Base-by-base conservation (phyloP, 2,113 vertebrate genomes). In the Megaleporinus macrocephalus region DNA sequence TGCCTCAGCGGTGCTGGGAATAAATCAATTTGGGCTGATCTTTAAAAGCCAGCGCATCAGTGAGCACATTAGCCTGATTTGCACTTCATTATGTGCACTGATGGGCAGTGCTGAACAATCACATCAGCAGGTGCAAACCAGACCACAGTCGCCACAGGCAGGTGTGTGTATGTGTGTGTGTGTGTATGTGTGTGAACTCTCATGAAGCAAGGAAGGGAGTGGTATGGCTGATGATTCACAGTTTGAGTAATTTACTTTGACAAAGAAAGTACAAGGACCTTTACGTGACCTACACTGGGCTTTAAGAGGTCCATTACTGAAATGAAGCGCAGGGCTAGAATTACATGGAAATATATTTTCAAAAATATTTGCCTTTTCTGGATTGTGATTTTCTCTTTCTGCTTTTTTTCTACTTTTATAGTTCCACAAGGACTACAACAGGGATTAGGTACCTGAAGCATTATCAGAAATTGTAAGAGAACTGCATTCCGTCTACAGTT, bases 1-100 rank as follows among this genome's bases (percentile, higher is more conserved):
- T 68, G 80, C 78, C 61, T 79, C 77, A 70, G 80, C 62, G 47
- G 72, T 86, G 85, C 85, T 78, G 68, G 72, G 86, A 78, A 78
- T 88, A 84, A 92, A 92, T 90, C 89, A 90, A 85, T 90, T 89
- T 80, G 84, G 82, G 29, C 81, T 89, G 86, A 89, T 90, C 88
- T 89, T 86, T 88, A 87, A 89, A 92, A 91, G 81, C 84, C 78
- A 77, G 80, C 86, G 86, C 85, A 86, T 85, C 87, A 89, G 89
- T 85, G 83, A 89, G 82, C 83, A 83, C 85, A 92, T 92, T 91
- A 92, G 78, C 78, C 71, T 81, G 78, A 90, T 91, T 87, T 91
- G 81, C 84, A 89, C 86, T 86, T 91, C 83, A 90, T 91, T 91
- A 90, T 83, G 83, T 89, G 87, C 85, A 85, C 79, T 87, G 84